Conservation (phyloP, 2,797 vertebrate genomes). For the Chelonia mydas region DNA sequence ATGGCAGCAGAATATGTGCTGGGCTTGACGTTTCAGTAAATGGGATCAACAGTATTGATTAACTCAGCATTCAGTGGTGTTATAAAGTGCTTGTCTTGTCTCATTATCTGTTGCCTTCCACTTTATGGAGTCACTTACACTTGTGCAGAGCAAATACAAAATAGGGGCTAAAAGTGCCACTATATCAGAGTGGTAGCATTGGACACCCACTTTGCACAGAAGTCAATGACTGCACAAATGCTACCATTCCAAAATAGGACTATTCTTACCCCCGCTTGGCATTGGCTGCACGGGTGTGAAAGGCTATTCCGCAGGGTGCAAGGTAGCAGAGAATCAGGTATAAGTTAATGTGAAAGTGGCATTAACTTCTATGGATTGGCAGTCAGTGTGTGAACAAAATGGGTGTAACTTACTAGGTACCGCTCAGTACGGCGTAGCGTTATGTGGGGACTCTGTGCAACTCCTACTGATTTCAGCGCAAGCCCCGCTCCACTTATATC, state of each 20-base stretch:
- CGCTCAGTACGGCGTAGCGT: too few relatives aligned
- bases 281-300: background rate
- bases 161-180: background rate
- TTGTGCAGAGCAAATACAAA: slow-evolving; percentile 7
- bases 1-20: slow-evolving; percentile 1
- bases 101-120: slow-evolving; percentile 35
- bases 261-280: background rate
- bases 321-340: background rate
- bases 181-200: background rate
- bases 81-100: slow-evolving; percentile 58
- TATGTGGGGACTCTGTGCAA: background rate
- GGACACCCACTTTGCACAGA: background rate
- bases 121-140: slow-evolving; percentile 1
- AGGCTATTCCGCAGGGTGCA: background rate
- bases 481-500: background rate
- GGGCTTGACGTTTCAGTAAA: slow-evolving; percentile 25
- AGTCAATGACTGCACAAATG: background rate
- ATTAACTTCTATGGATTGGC: background rate
- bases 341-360: background rate
- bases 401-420: background rate
- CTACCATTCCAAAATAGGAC: background rate
- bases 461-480: background rate
- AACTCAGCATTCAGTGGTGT: slow-evolving; percentile 1
- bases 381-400: background rate
- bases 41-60: slow-evolving; percentile 49